phyloP scores from a whole-genome alignment of 2,797 vertebrate species.

The Hyperoplus immaculatus region DNA sequence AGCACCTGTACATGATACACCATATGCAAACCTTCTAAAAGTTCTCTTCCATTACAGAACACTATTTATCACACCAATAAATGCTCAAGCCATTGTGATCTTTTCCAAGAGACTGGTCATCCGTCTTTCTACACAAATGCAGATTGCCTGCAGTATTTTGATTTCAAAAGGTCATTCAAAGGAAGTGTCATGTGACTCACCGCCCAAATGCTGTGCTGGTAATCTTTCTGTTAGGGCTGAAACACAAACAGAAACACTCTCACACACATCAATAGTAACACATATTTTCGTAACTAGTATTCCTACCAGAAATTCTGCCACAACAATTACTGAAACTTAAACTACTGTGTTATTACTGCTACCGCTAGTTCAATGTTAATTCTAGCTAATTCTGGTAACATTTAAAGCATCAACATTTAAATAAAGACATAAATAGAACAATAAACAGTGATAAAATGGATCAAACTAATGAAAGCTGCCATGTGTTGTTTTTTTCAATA shows the following conservation, averaged over 20 bases:
- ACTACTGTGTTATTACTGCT: background rate
- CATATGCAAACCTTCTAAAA: background rate
- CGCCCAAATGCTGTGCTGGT: conserved; percentile 96
- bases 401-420: no score
- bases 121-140: background rate
- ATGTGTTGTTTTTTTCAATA: background rate
- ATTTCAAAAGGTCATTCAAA: background rate
- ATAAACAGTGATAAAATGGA: no score
- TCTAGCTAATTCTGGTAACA: no score
- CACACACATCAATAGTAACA: background rate
- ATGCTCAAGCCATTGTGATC: background rate
- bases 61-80: background rate
- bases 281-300: background rate
- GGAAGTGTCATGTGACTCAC: conserved; percentile 80
- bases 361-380: no score
- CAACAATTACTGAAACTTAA: no score
- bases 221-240: conserved; percentile 96
- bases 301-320: background rate
- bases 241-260: conserved; percentile 44
- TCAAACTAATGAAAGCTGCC: background rate
- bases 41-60: background rate
- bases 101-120: background rate
- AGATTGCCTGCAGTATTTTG: conserved; percentile 4
- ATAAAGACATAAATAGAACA: no score
- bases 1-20: background rate